Percentiles rank a stretch among this genome's conserved stretches.
phyloP scores from a whole-genome alignment of 2,888 invertebrate genomes.

The Spisula solida region DNA sequence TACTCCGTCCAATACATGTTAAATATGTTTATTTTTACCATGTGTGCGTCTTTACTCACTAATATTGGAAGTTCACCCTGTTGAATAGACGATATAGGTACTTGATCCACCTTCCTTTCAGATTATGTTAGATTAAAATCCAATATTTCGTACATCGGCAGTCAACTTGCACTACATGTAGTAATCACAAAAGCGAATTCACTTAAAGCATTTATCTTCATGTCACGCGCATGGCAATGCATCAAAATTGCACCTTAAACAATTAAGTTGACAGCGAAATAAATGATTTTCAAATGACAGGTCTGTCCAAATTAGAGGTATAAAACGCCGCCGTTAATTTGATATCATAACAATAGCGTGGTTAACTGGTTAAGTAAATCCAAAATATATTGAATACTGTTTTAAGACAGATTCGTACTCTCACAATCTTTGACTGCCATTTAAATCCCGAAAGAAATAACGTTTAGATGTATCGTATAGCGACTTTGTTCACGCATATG shows the following conservation, averaged over 20 bases:
- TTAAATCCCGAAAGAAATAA: not conserved
- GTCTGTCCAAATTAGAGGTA: not conserved
- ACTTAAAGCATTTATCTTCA: not conserved
- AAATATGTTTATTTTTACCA: not conserved
- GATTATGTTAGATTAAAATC: not conserved
- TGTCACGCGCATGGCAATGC: not conserved
- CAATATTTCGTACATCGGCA: not conserved
- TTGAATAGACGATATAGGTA: not conserved
- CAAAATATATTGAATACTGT: not conserved
- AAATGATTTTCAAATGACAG: conserved; percentile 8
- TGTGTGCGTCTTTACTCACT: not conserved
- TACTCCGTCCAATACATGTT: not conserved
- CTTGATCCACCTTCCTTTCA: not conserved
- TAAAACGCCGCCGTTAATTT: not conserved
- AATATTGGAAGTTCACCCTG: not conserved
- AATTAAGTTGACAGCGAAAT: not conserved
- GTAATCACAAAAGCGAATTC: not conserved
- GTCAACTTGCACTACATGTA: not conserved
- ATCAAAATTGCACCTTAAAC: not conserved
- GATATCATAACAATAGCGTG: not conserved
- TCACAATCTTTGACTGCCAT: not conserved
- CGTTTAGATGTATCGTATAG: not conserved
- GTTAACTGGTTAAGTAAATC: not conserved
- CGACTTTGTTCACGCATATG: not conserved
- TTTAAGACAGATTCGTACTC: not conserved